These are phyloP conservation scores for Puma concolor DNA, from an alignment of 2,113 vertebrate genomes.

Conservation along the genomic window DNA sequence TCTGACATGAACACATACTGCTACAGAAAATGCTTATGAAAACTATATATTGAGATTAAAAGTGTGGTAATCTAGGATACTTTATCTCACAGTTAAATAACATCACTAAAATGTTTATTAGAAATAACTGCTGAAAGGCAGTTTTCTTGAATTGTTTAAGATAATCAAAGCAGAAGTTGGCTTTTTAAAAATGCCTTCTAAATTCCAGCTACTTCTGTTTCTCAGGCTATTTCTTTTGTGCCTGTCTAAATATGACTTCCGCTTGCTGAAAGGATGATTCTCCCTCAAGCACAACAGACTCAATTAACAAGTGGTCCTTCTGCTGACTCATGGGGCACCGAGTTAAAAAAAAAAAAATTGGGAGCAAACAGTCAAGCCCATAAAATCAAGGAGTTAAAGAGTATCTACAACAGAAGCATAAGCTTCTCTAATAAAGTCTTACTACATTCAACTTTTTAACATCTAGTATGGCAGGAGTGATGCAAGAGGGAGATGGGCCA, in stretches of 20 bases:
- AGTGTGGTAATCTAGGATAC: neutral
- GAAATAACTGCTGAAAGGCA: neutral
- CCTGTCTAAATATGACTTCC: slow-evolving; percentile 68
- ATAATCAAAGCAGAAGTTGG: neutral
- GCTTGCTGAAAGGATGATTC: slow-evolving; percentile 64
- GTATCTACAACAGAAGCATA: neutral
- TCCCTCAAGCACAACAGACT: slow-evolving; percentile 74
- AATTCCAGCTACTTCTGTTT: slow-evolving; percentile 33
- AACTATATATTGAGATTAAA: neutral
- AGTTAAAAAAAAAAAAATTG: neutral
- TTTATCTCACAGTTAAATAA: neutral
- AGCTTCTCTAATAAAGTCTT: slow-evolving; percentile 28
- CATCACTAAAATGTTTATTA: neutral
- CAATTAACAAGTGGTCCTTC: neutral
- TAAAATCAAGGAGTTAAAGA: slow-evolving; percentile 42
- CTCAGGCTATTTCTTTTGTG: slow-evolving; percentile 46
- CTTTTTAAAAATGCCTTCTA: neutral
- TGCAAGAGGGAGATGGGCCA: accelerated
- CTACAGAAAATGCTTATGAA: neutral
- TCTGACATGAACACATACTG: neutral
- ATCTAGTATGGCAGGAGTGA: neutral
- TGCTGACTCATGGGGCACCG: slow-evolving; percentile 43
- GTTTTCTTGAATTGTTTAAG: neutral
- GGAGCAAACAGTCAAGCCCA: slow-evolving; percentile 35
- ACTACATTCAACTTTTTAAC: neutral